These are phyloP conservation scores for Drosophila rhopaloa DNA, from an alignment of 1,140 invertebrate genomes.

Conservation along the genomic window DNA sequence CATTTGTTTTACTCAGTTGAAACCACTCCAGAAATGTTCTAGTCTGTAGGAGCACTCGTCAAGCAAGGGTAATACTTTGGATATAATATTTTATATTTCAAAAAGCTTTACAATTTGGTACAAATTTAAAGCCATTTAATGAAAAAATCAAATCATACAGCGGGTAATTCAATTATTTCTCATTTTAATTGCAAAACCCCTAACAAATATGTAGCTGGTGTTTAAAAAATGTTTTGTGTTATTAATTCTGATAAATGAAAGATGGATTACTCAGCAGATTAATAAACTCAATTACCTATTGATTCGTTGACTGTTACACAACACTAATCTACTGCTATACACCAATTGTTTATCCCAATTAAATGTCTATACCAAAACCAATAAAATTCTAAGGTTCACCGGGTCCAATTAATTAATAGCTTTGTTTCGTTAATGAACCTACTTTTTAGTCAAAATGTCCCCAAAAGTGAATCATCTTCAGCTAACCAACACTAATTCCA, in stretches of 20 bases:
- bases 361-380: not conserved
- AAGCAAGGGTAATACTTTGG: too few relatives aligned
- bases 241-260: not conserved
- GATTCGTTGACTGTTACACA: not conserved
- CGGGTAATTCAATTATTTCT: too few relatives aligned
- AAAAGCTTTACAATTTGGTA: too few relatives aligned
- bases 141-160: too few relatives aligned
- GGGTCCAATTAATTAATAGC: not conserved
- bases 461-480: not conserved
- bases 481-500: constrained; percentile 1
- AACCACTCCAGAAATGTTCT: too few relatives aligned
- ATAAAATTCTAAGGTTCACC: not conserved
- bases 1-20: too few relatives aligned
- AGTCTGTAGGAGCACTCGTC: too few relatives aligned
- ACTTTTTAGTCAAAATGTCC: not conserved
- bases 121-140: too few relatives aligned
- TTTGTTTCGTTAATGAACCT: not conserved
- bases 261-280: not conserved
- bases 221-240: not conserved
- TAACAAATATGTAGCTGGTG: not conserved
- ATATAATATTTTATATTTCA: too few relatives aligned
- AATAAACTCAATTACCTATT: not conserved
- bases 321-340: not conserved
- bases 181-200: too few relatives aligned
- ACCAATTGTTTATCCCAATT: not conserved